Evolutionary conservation across 2,797 vertebrate genomes (phyloP).

Genomic region (Fringilla coelebs): DNA sequence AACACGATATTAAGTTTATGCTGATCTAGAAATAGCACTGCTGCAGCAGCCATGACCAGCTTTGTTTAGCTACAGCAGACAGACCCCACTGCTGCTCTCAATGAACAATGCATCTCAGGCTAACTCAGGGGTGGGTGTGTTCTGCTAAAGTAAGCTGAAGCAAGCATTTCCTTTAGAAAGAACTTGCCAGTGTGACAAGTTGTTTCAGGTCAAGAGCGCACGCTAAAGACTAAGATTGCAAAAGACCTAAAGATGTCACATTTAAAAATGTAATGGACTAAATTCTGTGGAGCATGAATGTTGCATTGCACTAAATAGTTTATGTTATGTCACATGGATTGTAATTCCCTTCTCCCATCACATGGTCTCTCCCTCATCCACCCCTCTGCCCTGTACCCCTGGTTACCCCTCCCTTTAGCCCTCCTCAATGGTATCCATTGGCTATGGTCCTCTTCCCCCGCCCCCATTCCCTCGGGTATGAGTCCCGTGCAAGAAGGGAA

Average conservation of each 20-base stretch:
- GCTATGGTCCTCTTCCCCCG: too few species aligned
- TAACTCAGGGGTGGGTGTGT: neutral
- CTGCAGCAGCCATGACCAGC: neutral
- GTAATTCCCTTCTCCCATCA: too few species aligned
- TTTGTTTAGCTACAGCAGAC: neutral
- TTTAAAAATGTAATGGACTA: neutral
- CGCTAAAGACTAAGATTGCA: neutral
- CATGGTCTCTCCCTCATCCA: too few species aligned
- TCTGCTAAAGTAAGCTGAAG: neutral
- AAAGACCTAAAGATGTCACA: neutral
- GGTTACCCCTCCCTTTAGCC: too few species aligned
- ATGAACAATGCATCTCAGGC: neutral
- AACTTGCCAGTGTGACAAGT: neutral
- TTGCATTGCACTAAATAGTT: too few species aligned
- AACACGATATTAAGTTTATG: neutral
- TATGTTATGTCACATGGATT: too few species aligned
- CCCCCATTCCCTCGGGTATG: too few species aligned
- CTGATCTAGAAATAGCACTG: neutral
- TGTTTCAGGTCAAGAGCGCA: neutral
- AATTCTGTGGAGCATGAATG: neutral
- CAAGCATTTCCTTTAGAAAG: neutral
- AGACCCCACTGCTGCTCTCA: neutral
- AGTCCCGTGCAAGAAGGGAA: too few species aligned
- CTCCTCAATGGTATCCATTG: too few species aligned
- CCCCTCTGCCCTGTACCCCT: too few species aligned